These are phyloP conservation scores for Cuculus canorus DNA, from an alignment of 2,797 vertebrate species.

Conservation along the genomic window DNA sequence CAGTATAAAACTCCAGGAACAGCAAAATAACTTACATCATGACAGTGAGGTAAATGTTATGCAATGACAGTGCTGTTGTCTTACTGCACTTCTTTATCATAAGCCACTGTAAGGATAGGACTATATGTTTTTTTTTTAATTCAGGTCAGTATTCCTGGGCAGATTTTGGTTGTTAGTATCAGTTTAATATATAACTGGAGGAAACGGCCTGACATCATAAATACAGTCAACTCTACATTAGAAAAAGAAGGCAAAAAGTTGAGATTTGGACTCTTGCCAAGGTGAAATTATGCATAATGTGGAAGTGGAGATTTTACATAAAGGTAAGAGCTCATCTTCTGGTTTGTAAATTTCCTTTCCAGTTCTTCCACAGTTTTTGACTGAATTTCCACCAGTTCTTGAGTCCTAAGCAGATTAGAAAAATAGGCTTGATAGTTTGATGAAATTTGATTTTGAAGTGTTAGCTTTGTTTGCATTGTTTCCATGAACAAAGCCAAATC, in stretches of 20 bases:
- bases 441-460: background rate
- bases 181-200: background rate
- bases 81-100: background rate
- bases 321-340: background rate
- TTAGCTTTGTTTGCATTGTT: background rate
- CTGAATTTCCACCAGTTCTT: background rate
- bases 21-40: background rate
- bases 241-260: background rate
- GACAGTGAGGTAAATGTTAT: background rate
- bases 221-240: background rate
- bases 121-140: background rate
- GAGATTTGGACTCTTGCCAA: background rate
- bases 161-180: background rate
- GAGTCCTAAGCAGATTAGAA: background rate
- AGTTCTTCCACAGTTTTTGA: background rate
- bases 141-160: background rate
- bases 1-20: background rate
- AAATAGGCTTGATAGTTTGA: background rate
- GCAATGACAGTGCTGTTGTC: background rate
- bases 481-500: background rate
- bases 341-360: background rate
- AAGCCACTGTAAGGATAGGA: background rate
- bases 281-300: fast-evolving
- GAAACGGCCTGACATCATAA: background rate
- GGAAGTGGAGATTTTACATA: background rate